A percentile compares a stretch with the other conserved stretches of the same genome.
phyloP scores from a whole-genome alignment of 2,113 vertebrate genomes.

The Delphinapterus leucas region DNA sequence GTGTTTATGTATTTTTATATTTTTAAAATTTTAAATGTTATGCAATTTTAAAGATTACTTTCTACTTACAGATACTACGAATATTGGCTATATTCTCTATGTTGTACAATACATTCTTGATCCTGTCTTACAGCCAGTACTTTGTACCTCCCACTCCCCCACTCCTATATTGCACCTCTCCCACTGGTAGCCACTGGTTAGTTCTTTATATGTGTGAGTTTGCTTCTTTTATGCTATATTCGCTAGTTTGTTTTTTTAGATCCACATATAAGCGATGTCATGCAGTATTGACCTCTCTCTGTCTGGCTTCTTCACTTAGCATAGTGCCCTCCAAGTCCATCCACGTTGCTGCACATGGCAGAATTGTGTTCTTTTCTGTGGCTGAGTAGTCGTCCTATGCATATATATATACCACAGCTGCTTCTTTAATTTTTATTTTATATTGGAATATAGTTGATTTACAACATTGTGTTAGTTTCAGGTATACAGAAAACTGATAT shows the following conservation, averaged over 20 bases:
- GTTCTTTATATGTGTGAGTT: neutral
- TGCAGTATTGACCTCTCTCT: neutral
- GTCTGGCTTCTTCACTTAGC: neutral
- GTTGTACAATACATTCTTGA: neutral
- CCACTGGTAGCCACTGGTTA: neutral
- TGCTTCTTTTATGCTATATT: neutral
- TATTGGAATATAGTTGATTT: neutral
- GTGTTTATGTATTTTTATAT: neutral
- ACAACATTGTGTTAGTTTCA: neutral
- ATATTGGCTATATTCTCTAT: neutral
- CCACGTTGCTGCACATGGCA: neutral
- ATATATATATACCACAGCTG: neutral
- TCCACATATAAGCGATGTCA: neutral
- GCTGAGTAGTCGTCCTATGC: neutral
- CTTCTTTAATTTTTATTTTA: neutral
- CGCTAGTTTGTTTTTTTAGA: neutral
- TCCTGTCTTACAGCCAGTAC: neutral
- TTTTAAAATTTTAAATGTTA: neutral
- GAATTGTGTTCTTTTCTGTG: neutral
- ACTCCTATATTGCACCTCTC: neutral
- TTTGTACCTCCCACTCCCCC: neutral
- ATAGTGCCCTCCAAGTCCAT: neutral
- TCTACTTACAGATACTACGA: neutral
- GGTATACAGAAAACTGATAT: neutral
- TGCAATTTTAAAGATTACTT: neutral